Evolutionary conservation across 2,113 vertebrate species (phyloP), one percentile per base, ranked within the genome.

Genomic region (Calyptommatus sinebrachiatus): DNA sequence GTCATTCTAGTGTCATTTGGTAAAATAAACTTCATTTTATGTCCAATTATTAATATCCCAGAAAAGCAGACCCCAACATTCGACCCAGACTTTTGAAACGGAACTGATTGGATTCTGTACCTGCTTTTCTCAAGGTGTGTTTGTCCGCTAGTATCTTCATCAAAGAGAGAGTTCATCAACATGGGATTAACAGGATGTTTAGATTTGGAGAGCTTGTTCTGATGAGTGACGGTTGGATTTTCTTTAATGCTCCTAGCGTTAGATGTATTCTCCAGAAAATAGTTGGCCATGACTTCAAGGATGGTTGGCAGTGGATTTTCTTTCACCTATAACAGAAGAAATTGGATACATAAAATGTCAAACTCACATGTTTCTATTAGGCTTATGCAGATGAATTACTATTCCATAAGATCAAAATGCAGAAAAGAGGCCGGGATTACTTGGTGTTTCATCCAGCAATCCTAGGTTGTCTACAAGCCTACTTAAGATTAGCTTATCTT

Each of bases 241-340:
- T 24, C 77, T n/a, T 61, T 45, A n/a, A 29, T 18, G 7, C 29
- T 10, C 28, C 62, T 78, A 66, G 84, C 83, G 50, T 86, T 88
- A 53, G 86, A 94, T 41, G 77, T 80, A 60, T 88, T 89, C 74
- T 95, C 95, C 73, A 98, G 92, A 76, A 95, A 96, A 62, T 97
- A 95, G 88, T 94, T 96, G 8, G 97, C 95, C 71, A 98, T 96
- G 21, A 99, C 95, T 91, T 99, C 98, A 82, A 99, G 94, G 74
- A 96, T 94, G 0, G 98, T 96, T 93, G 97, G 98, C 71, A 98
- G 85, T 12, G 97, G 97, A 20, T 87, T 94, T 76, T 94, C 92
- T 60, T 89, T 94, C 78, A 91, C 89, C 95, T 96, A 1, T 75
- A 60, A 61, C 45, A 35, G 79, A 69, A 63, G 50, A 9, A 72